Evolutionary conservation across 2,888 invertebrate species (phyloP).

Genomic region (Drepana falcataria): DNA sequence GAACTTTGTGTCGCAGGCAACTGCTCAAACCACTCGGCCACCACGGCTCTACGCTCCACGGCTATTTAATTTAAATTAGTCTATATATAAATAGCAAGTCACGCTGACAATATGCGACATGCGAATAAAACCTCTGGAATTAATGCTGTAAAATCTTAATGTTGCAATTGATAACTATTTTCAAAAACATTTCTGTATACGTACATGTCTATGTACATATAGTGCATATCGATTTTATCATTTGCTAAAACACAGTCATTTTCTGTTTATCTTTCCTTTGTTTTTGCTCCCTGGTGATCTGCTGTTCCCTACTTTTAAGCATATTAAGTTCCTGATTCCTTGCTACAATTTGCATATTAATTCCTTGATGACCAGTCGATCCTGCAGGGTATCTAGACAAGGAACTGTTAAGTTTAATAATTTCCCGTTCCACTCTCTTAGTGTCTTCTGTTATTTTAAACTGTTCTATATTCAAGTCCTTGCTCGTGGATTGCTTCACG

Average conservation of each 20-base stretch:
- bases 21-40: too few species aligned
- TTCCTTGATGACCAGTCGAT: constrained; percentile 79
- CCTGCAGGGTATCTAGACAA: constrained; percentile 80
- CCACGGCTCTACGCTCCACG: too few species aligned
- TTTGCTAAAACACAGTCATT: constrained; percentile 83
- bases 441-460: constrained; percentile 86
- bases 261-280: constrained; percentile 86
- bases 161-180: too few species aligned
- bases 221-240: too few species aligned
- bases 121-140: too few species aligned
- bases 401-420: constrained; percentile 81
- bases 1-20: too few species aligned
- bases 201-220: too few species aligned
- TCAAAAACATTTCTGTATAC: too few species aligned
- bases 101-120: too few species aligned
- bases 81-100: too few species aligned
- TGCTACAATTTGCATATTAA: constrained; percentile 79
- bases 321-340: constrained; percentile 80
- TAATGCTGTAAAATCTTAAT: too few species aligned
- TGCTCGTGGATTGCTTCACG: constrained; percentile 77
- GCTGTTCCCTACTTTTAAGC: constrained; percentile 80
- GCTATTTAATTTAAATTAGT: too few species aligned
- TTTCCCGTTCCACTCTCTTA: constrained; percentile 82
- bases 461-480: constrained; percentile 85
- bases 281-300: constrained; percentile 83